Evolutionary conservation across 2,888 invertebrate species (phyloP).

Genomic region (Tribolium freemani): DNA sequence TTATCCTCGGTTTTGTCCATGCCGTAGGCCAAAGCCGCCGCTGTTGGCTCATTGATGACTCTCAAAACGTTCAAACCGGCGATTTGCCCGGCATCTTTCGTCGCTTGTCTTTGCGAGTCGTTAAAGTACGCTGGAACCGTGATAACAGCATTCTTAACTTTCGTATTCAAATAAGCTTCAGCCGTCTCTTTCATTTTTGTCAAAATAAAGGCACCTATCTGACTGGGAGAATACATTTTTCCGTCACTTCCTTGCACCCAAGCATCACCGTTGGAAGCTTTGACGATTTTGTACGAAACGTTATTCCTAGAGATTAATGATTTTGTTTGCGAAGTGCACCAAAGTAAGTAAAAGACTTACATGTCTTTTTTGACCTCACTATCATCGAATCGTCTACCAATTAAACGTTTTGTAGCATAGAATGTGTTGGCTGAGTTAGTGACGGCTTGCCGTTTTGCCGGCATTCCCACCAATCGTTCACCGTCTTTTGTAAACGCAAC

Average conservation of each 20-base stretch:
- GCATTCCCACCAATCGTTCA: constrained; percentile 96
- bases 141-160: constrained; percentile 96
- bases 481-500: constrained; percentile 97
- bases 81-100: constrained; percentile 99
- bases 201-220: constrained; percentile 96
- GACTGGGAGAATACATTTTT: constrained; percentile 98
- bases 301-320: constrained; percentile 78
- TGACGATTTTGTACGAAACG: constrained; percentile 95
- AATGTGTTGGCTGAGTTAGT: constrained; percentile 98
- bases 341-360: constrained; percentile 70
- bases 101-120: constrained; percentile 98
- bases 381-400: constrained; percentile 95
- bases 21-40: constrained; percentile 98
- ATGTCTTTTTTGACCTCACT: constrained; percentile 97
- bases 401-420: constrained; percentile 97
- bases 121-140: constrained; percentile 99
- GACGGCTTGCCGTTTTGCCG: constrained; percentile 98
- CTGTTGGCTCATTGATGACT: constrained; percentile 99
- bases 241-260: constrained; percentile 97
- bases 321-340: background rate
- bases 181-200: constrained; percentile 99
- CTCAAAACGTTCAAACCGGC: constrained; percentile 95
- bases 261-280: constrained; percentile 97
- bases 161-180: constrained; percentile 90
- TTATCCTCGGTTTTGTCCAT: constrained; percentile 96